Evolutionary conservation across 2,888 invertebrate genomes (phyloP), one percentile per base, ranked within the genome.

Genomic region (Pherbina coryleti): DNA sequence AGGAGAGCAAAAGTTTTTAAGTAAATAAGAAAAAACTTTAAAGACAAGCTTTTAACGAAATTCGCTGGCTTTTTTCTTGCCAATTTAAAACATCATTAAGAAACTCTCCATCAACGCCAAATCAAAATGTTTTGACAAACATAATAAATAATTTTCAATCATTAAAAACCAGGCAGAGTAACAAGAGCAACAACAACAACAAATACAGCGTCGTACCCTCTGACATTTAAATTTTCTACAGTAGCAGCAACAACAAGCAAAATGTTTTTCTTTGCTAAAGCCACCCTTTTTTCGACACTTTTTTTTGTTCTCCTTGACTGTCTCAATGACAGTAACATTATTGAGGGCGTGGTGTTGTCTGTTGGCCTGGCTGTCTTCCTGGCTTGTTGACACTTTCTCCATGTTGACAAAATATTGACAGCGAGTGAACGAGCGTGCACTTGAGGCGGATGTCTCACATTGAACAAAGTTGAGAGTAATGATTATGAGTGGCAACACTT

Each of bases 111-210:
- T n/a, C 53, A 53, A 51, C 49, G 22, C 25, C 49, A 69, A 19
- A 25, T 69, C 69, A 69, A 69, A 69, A 69, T 69, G 49, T 69
- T 69, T n/a, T 51, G 69, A 69, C 51, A 51, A 49, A 49, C 69
- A 69, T 69, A 25, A 69, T 49, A 69, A 69, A 69, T 69, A 69
- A 69, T 69, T 69, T 69, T 69, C 69, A 51, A 49, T 69, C 69
- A 69, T 69, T 69, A 69, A 51, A 49, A 51, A 69, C 51, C 51
- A 34, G 64, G 19, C 17, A n/a, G 2, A 22, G 11, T 8, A 19
- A 60, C 60, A 60, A 5, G 19, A 25, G 25, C 5, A 22, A 22
- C 60, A 22, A 60, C 60, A 60, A 5, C 3, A 22, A 22, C 9
- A 60, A 11, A 44, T 2, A 44, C 11, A 44, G 44, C 44, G 2